Evolutionary conservation across 2,888 invertebrate genomes (phyloP), one percentile per base, ranked within the genome.

Genomic region (Brachyptera putata): DNA sequence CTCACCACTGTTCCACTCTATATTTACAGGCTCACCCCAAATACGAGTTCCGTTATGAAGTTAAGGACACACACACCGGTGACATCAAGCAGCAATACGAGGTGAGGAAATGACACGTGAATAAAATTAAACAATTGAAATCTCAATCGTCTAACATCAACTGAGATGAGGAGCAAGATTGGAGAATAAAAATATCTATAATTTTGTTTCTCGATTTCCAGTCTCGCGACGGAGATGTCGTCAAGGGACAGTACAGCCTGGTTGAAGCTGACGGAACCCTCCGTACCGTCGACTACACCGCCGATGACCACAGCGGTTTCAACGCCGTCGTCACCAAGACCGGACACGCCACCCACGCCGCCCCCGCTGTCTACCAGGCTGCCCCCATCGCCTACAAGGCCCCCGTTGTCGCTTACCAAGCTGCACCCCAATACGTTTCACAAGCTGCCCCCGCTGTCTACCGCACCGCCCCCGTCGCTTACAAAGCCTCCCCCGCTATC

Each of bases 181-280:
- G n/a, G n/a, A n/a, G n/a, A n/a, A n/a, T n/a, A n/a, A n/a, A n/a
- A n/a, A n/a, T n/a, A n/a, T n/a, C n/a, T n/a, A n/a, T n/a, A n/a
- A n/a, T n/a, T n/a, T n/a, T n/a, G n/a, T n/a, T n/a, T n/a, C 30
- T 11, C 11, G 7, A 7, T 11, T 30, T 11, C 11, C 21, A 43
- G 43, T 16, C 16, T 18, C 43, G 43, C 16, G 43, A 43, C 21
- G 43, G 43, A 11, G 43, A 43, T 21, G 21, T 16, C 14, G 43
- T 43, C 18, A 43, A 43, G 43, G 43, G 43, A 43, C 14, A 16
- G 43, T 43, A 43, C 43, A 43, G 43, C 11, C 21, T 43, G 43
- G 21, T 43, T 16, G 43, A 43, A 18, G 16, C 43, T 21, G 43
- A 43, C 43, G 43, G 43, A 16, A 43, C 43, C 43, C 7, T 5